These are phyloP conservation scores for Benthochromis sp. DNA, from an alignment of 2,113 vertebrate species.

Conservation along the genomic window DNA sequence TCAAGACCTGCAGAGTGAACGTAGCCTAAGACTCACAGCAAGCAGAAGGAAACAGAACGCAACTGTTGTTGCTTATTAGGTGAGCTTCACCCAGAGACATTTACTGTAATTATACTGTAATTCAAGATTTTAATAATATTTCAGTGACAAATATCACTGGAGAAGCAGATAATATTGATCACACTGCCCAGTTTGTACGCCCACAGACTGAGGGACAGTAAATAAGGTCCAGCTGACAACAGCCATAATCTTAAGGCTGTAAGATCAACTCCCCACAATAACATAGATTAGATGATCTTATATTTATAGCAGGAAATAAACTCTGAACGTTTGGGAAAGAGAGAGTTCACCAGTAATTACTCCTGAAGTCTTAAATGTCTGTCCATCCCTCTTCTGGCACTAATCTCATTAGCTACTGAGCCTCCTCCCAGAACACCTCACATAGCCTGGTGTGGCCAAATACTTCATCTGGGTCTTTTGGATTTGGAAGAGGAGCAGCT, in stretches of 20 bases:
- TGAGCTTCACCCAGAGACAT: background rate
- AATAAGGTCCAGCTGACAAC: background rate
- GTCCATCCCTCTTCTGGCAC: background rate
- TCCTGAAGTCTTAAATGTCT: background rate
- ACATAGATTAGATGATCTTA: background rate
- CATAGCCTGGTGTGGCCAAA: background rate
- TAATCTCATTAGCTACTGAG: background rate
- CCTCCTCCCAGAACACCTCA: background rate
- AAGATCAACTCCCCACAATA: background rate
- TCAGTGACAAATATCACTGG: background rate
- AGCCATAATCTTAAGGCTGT: background rate
- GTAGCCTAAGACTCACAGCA: fast-evolving
- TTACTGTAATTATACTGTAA: background rate
- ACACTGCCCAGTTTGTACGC: background rate
- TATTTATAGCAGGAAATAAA: background rate
- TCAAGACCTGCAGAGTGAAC: no score
- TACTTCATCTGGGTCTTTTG: background rate
- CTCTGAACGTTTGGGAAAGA: background rate
- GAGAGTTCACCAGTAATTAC: background rate
- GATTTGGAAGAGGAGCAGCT: background rate
- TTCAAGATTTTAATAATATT: background rate
- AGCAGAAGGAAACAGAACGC: background rate
- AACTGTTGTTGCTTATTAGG: background rate
- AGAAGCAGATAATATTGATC: background rate
- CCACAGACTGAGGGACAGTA: background rate